Evolutionary conservation across 2,888 invertebrate genomes (phyloP), one percentile per base, ranked within the genome.

Genomic region (Zootermopsis nevadensis): DNA sequence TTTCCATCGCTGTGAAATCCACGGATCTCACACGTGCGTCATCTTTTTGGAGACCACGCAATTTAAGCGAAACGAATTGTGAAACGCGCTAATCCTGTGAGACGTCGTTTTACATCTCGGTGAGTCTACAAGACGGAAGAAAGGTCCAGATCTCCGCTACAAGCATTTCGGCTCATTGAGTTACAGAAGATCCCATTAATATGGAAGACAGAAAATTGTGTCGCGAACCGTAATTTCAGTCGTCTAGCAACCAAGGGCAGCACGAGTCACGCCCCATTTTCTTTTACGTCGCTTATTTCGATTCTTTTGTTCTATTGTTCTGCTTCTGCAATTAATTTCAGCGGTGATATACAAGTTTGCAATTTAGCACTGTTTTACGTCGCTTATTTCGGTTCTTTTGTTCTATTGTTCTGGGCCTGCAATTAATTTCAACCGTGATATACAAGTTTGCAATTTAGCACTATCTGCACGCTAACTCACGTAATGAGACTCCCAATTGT

Each of bases 201-300:
- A 74, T n/a, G 74, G n/a, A 38, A 8, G 7, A 22, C 33, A 69
- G 69, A 3, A 12, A 60, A 60, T 60, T 60, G 27, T 60, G 60
- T 60, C 60, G 27, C 60, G 60, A 60, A 15, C 48, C 1, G 48
- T 48, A 48, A 48, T 48, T 48, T 15, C 48, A 15, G 48, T 48
- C 48, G 15, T 19, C 48, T 48, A 48, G 48, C 48, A 19, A 48
- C 48, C 22, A 33, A 22, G 72, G 38, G 72, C n/a, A 74, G 72
- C 24, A 35, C 38, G 55, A 53, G 27, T n/a, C 60, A 79, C 79
- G 79, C 79, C 66, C 79, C 79, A 79, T 79, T 79, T 79, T 79
- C 66, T 66, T 79, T 79, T 79, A 79, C 66, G 66, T n/a, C 15
- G 33, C 79, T 79, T 53, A n/a, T 79, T 79, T n/a, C 15, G 33